These are phyloP conservation scores for Myrmecophaga tridactyla DNA, from an alignment of 2,113 vertebrate genomes.

Conservation along the genomic window DNA sequence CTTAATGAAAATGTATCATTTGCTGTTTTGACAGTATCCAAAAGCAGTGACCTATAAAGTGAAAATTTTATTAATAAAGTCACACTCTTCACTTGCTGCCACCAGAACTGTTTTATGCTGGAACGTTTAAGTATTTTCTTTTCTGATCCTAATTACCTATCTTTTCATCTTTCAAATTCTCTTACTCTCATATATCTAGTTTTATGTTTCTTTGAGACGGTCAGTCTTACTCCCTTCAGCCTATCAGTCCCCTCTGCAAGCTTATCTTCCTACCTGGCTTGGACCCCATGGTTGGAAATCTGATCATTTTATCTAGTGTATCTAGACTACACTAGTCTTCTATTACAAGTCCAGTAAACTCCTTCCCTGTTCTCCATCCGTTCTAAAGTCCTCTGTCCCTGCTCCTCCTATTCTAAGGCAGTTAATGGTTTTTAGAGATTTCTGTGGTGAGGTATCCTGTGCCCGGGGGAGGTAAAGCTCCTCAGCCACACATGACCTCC, in stretches of 20 bases:
- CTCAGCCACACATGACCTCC: background rate
- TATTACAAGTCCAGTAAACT: background rate
- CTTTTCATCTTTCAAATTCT: background rate
- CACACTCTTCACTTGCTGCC: too few relatives aligned
- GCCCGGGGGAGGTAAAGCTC: background rate
- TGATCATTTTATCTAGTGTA: background rate
- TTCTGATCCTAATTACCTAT: background rate
- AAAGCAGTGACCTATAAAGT: too few relatives aligned
- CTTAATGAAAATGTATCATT: too few relatives aligned
- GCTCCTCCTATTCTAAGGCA: background rate
- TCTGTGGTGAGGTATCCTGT: background rate
- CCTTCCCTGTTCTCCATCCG: background rate
- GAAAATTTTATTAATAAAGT: too few relatives aligned
- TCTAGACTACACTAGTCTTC: background rate
- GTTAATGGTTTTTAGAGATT: background rate
- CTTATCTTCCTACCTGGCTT: background rate
- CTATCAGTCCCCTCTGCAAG: background rate
- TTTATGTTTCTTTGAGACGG: background rate
- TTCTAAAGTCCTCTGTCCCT: background rate
- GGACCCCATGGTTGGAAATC: background rate
- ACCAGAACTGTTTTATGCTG: too few relatives aligned
- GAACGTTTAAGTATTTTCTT: too few relatives aligned
- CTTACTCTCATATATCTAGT: background rate
- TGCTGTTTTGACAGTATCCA: too few relatives aligned
- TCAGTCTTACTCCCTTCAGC: background rate